A percentile compares a stretch with the other conserved stretches of the same genome.
phyloP scores from a whole-genome alignment of 2,888 invertebrate genomes.

The Boloria selene region DNA sequence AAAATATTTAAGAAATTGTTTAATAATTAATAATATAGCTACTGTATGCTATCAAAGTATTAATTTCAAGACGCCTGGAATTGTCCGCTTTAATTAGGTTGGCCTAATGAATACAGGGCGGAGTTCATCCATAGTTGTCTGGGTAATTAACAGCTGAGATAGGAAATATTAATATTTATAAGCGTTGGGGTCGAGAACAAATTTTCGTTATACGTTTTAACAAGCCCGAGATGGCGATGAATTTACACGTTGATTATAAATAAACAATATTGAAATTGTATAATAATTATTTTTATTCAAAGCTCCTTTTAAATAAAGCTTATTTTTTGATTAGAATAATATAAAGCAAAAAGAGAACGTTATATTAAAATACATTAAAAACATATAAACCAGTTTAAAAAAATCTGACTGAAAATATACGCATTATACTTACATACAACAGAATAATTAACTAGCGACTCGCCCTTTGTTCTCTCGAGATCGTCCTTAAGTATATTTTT shows the following conservation, averaged over 20 bases:
- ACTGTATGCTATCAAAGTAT: slow-evolving; percentile 53
- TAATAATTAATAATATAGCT: too few relatives aligned
- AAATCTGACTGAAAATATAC: too few relatives aligned
- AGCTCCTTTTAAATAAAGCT: neutral
- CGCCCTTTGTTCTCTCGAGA: too few relatives aligned
- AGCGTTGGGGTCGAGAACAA: slow-evolving; percentile 54
- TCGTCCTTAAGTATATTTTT: too few relatives aligned
- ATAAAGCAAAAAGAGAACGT: too few relatives aligned
- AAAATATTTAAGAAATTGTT: too few relatives aligned
- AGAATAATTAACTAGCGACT: too few relatives aligned
- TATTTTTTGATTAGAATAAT: too few relatives aligned
- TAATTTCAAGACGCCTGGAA: slow-evolving; percentile 55
- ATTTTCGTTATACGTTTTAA: slow-evolving; percentile 63
- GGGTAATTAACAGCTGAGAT: slow-evolving; percentile 75
- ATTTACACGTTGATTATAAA: slow-evolving; percentile 62
- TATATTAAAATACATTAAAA: too few relatives aligned
- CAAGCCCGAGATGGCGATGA: slow-evolving; percentile 57
- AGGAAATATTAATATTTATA: slow-evolving; percentile 79
- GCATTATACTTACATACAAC: too few relatives aligned
- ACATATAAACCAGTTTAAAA: too few relatives aligned
- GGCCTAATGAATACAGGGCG: slow-evolving; percentile 71
- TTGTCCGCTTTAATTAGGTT: slow-evolving; percentile 73
- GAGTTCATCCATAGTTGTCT: slow-evolving; percentile 71
- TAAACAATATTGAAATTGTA: slow-evolving; percentile 37
- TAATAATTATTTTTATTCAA: slow-evolving; percentile 25